Percentiles rank a stretch among this genome's conserved stretches.
Conservation (phyloP, 2,797 vertebrate species). For the Echiichthys vipera region DNA sequence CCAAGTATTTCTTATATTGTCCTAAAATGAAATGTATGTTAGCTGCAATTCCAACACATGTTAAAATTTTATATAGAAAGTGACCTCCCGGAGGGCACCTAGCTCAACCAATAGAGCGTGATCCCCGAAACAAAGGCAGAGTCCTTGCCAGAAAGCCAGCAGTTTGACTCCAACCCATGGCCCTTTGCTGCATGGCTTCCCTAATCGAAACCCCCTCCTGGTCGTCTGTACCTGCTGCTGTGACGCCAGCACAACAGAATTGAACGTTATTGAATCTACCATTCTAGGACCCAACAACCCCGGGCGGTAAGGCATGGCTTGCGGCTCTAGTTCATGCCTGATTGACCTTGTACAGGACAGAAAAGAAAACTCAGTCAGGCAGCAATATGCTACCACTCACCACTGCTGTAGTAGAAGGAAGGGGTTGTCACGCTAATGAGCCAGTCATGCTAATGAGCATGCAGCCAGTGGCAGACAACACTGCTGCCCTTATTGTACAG, state of each 20-base stretch:
- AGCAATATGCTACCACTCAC: slow-evolving; percentile 17
- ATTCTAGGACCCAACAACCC: not conserved
- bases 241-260: slow-evolving; percentile 2
- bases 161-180: too few species aligned
- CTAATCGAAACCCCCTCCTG: not conserved
- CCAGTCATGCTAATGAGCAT: slow-evolving; percentile 23
- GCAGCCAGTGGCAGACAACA: not conserved
- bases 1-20: not conserved
- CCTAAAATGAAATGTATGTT: not conserved
- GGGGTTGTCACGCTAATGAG: slow-evolving; percentile 20
- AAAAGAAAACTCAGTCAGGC: slow-evolving; percentile 22
- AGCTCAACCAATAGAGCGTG: too few species aligned
- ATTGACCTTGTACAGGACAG: slow-evolving; percentile 39
- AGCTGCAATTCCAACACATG: not conserved
- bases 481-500: slow-evolving; percentile 5
- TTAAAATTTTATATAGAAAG: not conserved
- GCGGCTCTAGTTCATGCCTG: slow-evolving; percentile 26
- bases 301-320: not conserved
- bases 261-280: slow-evolving; percentile 12
- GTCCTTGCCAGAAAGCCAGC: too few species aligned
- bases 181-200: too few species aligned
- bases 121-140: too few species aligned
- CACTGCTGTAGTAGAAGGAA: not conserved
- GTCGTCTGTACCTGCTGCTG: not conserved
- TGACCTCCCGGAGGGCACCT: too few species aligned